Conservation (phyloP, 2,888 invertebrate genomes). For the Limnephilus marmoratus region DNA sequence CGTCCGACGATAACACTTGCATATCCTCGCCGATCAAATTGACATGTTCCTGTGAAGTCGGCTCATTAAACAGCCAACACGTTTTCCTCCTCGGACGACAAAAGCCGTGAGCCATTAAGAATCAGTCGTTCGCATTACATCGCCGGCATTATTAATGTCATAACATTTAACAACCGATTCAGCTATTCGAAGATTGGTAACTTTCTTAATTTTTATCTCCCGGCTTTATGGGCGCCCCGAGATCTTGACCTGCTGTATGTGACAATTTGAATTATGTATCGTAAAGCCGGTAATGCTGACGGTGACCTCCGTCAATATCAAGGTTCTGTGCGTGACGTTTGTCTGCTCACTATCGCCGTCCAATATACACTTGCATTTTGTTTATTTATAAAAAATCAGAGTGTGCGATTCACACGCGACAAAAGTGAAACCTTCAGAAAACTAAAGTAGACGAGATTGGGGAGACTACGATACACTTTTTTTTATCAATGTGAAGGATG, state of each 20-base stretch:
- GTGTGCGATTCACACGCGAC: too few species aligned
- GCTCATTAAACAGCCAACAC: neutral
- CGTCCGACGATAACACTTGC: neutral
- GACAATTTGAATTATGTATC: conserved; percentile 1
- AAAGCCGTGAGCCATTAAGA: neutral
- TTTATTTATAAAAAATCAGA: too few species aligned
- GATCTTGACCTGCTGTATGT: neutral
- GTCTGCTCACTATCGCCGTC: neutral
- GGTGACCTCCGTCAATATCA: neutral
- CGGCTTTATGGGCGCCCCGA: neutral
- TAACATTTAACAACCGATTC: neutral
- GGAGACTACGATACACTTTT: too few species aligned
- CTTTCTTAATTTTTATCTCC: neutral
- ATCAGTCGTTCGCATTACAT: neutral
- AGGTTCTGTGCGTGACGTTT: neutral
- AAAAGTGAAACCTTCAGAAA: too few species aligned
- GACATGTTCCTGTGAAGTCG: neutral
- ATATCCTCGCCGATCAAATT: neutral
- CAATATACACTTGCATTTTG: too few species aligned
- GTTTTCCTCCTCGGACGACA: neutral
- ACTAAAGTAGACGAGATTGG: too few species aligned
- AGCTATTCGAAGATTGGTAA: neutral
- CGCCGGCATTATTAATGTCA: neutral
- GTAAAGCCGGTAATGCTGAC: neutral
- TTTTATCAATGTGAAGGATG: too few species aligned